A percentile compares a stretch with the other conserved stretches of the same genome.
phyloP scores from a whole-genome alignment of 2,797 vertebrate genomes.

The Poecilia picta region DNA sequence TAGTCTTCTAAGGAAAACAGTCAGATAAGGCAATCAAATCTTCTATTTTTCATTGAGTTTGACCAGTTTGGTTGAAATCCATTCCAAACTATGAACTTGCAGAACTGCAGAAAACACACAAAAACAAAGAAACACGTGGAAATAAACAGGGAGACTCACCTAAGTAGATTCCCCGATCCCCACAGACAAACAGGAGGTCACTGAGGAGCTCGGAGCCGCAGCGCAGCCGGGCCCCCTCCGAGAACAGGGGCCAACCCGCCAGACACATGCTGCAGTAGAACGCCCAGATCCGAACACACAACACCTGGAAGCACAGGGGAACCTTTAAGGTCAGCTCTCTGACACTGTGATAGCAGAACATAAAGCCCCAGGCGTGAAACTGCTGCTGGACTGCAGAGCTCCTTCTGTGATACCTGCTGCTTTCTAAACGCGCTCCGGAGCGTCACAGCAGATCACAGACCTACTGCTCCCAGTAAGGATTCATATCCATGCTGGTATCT shows the following conservation, averaged over 20 bases:
- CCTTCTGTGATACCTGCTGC: too few species aligned
- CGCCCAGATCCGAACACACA: slow-evolving; percentile 50
- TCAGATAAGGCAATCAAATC: background rate
- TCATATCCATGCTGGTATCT: too few species aligned
- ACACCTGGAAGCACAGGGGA: slow-evolving; percentile 38
- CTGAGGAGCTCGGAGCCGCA: slow-evolving; percentile 71
- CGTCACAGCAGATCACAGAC: too few species aligned
- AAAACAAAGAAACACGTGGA: background rate
- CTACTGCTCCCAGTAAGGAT: too few species aligned
- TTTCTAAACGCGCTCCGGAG: too few species aligned
- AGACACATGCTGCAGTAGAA: slow-evolving; percentile 55
- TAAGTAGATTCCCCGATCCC: slow-evolving; percentile 72
- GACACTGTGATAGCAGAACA: too few species aligned
- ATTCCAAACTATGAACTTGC: background rate
- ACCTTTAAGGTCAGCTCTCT: background rate
- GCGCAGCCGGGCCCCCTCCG: slow-evolving; percentile 55
- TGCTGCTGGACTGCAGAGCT: too few species aligned
- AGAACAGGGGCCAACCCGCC: slow-evolving; percentile 29
- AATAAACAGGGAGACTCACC: slow-evolving; percentile 42
- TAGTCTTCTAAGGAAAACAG: background rate
- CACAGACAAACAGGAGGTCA: slow-evolving; percentile 75
- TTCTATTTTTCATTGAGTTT: background rate
- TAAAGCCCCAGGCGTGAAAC: too few species aligned
- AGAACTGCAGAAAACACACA: background rate
- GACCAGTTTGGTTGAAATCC: background rate